Evolutionary conservation across 2,888 invertebrate species (phyloP).

Genomic region (Dysmachus trigonus): DNA sequence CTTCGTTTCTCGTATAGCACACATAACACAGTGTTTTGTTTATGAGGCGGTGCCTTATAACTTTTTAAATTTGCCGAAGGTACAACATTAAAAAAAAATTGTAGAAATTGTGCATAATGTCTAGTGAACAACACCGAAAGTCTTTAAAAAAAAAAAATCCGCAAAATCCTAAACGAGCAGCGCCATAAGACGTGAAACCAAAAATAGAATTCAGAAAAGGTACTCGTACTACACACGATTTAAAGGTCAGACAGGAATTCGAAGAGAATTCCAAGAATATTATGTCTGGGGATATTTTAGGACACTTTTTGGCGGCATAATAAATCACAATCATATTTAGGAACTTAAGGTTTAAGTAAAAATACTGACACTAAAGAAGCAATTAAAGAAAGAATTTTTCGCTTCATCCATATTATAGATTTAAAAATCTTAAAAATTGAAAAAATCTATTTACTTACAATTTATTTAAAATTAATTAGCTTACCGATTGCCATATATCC

Average conservation of each 20-base stretch:
- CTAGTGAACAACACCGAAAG: not conserved
- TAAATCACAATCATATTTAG: not conserved
- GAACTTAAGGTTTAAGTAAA: not conserved
- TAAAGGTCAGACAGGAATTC: not conserved
- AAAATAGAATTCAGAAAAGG: not conserved
- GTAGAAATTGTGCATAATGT: not conserved
- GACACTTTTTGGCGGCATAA: not conserved
- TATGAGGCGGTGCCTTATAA: not conserved
- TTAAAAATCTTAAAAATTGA: no score
- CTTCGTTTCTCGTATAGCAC: not conserved
- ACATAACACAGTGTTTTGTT: not conserved
- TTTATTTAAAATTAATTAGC: constrained; percentile 19
- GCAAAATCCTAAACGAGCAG: not conserved
- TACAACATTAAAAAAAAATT: not conserved
- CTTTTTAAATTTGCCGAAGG: not conserved
- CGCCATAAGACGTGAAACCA: not conserved
- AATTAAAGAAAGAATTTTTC: not conserved
- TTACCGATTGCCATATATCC: constrained; percentile 64
- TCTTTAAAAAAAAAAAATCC: not conserved
- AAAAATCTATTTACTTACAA: no score
- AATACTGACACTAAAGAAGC: not conserved
- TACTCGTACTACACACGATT: not conserved
- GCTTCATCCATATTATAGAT: not conserved
- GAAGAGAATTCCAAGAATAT: not conserved
- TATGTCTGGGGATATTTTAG: not conserved